phyloP scores from a whole-genome alignment of 2,888 invertebrate species.

The Macropis europaea region DNA sequence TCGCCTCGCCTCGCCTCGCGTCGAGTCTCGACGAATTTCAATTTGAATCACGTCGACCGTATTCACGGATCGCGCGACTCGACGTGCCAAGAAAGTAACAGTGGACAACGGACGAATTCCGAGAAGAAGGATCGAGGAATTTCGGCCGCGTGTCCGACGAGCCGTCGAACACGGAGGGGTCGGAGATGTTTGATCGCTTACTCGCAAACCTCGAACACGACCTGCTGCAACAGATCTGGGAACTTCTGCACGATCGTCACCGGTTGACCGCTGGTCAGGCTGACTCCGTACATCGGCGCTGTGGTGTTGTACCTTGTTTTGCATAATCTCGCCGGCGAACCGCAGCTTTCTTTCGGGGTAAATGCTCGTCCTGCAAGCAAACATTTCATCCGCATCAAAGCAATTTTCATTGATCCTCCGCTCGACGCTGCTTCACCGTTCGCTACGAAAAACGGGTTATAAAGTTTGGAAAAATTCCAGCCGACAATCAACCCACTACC shows the following conservation, averaged over 20 bases:
- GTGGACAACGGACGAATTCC: conserved; percentile 15
- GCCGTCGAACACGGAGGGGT: no score
- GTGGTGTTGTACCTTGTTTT: conserved; percentile 95
- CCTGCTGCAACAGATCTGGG: conserved; percentile 94
- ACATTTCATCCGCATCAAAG: background rate
- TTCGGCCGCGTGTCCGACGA: no score
- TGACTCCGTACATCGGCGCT: conserved; percentile 97
- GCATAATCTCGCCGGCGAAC: conserved; percentile 89
- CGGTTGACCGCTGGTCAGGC: conserved; percentile 94
- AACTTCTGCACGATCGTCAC: conserved; percentile 97
- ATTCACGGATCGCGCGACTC: conserved; percentile 19
- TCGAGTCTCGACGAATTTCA: conserved; percentile 46
- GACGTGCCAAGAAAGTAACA: conserved; percentile 46
- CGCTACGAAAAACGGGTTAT: no score
- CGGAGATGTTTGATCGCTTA: conserved; percentile 80
- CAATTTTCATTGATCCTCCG: background rate
- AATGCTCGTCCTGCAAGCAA: conserved; percentile 77
- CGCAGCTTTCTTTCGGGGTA: conserved; percentile 81
- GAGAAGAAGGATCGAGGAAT: background rate
- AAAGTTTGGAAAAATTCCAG: background rate
- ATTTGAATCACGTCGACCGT: conserved; percentile 27
- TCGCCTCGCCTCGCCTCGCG: conserved; percentile 33
- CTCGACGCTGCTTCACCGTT: no score
- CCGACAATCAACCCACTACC: no score
- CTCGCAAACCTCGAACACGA: conserved; percentile 96